Evolutionary conservation across 1,140 invertebrate species (phyloP).

Genomic region (Linepithema humile): DNA sequence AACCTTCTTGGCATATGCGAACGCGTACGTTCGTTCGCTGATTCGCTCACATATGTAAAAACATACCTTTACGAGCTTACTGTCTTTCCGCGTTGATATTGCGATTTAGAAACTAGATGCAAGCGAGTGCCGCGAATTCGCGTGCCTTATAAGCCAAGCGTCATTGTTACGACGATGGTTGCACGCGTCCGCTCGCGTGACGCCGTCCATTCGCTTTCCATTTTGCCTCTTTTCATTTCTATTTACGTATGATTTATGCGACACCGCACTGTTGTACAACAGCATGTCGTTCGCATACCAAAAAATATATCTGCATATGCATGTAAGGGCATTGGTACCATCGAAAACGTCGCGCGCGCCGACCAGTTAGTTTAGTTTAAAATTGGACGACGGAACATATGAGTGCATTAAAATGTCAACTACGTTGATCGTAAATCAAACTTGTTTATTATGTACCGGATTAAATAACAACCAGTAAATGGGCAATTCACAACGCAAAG

Average conservation of each 20-base stretch:
- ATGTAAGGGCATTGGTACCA: background rate
- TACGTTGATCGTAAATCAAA: background rate
- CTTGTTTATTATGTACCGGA: background rate
- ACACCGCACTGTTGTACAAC: conserved; percentile 33
- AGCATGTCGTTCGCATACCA: conserved; percentile 14
- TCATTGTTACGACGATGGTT: conserved; percentile 40
- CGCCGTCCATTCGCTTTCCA: conserved; percentile 45
- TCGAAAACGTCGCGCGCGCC: background rate
- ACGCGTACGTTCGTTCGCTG: background rate
- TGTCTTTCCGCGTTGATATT: conserved; percentile 43
- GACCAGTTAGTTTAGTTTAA: background rate
- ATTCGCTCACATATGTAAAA: background rate
- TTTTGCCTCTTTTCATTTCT: conserved; percentile 48
- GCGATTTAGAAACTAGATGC: conserved; percentile 35
- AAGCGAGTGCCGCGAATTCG: conserved; percentile 36
- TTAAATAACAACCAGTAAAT: conserved; percentile 11
- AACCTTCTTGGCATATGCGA: background rate
- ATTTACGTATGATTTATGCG: conserved; percentile 56
- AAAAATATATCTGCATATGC: background rate
- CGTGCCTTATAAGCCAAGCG: conserved; percentile 9
- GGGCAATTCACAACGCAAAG: conserved; percentile 29
- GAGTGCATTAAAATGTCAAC: conserved; percentile 4
- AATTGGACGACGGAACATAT: conserved; percentile 1
- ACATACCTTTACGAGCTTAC: conserved; percentile 17
- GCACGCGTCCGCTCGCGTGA: conserved; percentile 22